These are phyloP conservation scores for Astyanax mexicanus DNA, from an alignment of 2,797 vertebrate species.

Conservation along the genomic window DNA sequence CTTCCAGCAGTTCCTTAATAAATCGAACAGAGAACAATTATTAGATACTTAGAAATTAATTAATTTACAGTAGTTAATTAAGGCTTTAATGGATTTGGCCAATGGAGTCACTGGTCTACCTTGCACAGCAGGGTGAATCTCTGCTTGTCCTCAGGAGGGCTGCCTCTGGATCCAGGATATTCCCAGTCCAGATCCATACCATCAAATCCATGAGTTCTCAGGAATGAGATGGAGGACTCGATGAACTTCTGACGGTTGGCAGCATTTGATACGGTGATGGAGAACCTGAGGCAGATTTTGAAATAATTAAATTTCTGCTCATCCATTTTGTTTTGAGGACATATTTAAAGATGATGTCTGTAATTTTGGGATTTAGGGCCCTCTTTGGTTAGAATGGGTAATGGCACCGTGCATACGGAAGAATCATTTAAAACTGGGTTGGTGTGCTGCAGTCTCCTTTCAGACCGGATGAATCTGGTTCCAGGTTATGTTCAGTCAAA, in stretches of 20 bases:
- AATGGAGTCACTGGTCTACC: conserved; percentile 60
- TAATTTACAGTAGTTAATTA: neutral
- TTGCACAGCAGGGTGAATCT: conserved; percentile 75
- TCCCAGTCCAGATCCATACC: conserved; percentile 83
- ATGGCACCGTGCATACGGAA: too few relatives aligned
- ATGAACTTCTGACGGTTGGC: conserved; percentile 72
- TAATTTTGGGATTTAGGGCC: too few relatives aligned
- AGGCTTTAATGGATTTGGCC: neutral
- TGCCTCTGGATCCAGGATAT: conserved; percentile 68
- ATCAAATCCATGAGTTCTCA: conserved; percentile 76
- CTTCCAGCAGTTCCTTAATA: conserved; percentile 73
- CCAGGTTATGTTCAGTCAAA: too few relatives aligned
- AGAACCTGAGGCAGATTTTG: conserved; percentile 70
- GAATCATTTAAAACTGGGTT: too few relatives aligned
- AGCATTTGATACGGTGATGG: conserved; percentile 71
- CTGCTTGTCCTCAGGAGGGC: conserved; percentile 68
- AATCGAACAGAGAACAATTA: neutral
- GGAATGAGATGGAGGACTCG: conserved; percentile 72
- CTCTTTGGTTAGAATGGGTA: too few relatives aligned
- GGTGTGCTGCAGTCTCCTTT: too few relatives aligned
- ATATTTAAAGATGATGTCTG: too few relatives aligned
- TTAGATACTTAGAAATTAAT: neutral
- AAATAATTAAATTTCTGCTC: too few relatives aligned
- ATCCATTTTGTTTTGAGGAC: too few relatives aligned
- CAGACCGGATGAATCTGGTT: too few relatives aligned